A percentile compares a stretch with the other conserved stretches of the same genome.
phyloP scores from a whole-genome alignment of 2,888 invertebrate genomes.

The Zhuqinia jingwanae region DNA sequence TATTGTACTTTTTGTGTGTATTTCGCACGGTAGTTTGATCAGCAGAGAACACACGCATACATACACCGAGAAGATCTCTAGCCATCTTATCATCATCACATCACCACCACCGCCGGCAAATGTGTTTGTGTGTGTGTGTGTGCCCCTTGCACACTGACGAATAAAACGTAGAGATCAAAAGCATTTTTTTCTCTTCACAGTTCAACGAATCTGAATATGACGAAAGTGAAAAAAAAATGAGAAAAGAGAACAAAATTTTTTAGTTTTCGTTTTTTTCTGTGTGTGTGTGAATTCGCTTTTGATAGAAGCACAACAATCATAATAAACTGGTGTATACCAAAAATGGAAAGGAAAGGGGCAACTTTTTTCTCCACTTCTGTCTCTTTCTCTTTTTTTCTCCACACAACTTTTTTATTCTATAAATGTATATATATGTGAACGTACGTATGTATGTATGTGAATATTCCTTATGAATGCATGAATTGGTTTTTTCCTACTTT shows the following conservation, averaged over 20 bases:
- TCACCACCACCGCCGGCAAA: conserved; percentile 37
- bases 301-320: not conserved
- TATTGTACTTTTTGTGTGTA: conserved; percentile 2
- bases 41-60: conserved; percentile 14
- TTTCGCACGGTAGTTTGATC: conserved; percentile 2
- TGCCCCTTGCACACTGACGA: conserved; percentile 9
- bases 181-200: conserved; percentile 57
- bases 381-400: not conserved
- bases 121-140: conserved; percentile 19
- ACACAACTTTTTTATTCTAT: not conserved
- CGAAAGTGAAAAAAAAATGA: conserved; percentile 32
- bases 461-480: not conserved
- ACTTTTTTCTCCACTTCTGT: too few species aligned
- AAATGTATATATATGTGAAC: not conserved
- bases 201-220: conserved; percentile 66
- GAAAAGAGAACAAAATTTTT: conserved; percentile 1
- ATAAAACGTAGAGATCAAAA: conserved; percentile 62
- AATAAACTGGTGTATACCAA: not conserved
- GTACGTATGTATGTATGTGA: not conserved
- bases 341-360: not conserved
- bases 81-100: conserved; percentile 14
- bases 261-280: not conserved
- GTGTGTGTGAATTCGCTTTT: not conserved
- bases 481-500: conserved; percentile 41
- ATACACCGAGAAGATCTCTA: not conserved